These are phyloP conservation scores for Lasiurus cinereus DNA, from an alignment of 2,113 vertebrate genomes.

Conservation along the genomic window DNA sequence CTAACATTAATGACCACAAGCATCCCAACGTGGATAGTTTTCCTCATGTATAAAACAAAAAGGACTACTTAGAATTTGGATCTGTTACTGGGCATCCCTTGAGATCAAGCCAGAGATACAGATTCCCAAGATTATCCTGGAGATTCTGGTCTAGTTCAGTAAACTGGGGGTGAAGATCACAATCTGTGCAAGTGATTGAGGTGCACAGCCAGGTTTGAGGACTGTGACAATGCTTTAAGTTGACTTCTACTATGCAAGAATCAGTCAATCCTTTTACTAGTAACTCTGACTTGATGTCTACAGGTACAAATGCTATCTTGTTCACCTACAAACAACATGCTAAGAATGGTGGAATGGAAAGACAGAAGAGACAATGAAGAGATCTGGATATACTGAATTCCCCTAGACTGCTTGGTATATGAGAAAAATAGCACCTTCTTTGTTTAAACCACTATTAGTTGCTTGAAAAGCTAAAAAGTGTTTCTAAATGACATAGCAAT, in stretches of 20 bases:
- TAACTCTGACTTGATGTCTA: not conserved
- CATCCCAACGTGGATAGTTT: not conserved
- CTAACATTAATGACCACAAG: not conserved
- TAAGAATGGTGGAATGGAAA: not conserved
- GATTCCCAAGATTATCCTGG: not conserved
- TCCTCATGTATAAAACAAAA: not conserved
- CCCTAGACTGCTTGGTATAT: not conserved
- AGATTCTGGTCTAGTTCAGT: not conserved
- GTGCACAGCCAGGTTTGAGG: not conserved
- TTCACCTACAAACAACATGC: not conserved
- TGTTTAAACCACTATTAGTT: conserved; percentile 11
- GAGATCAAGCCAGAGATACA: not conserved
- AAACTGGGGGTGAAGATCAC: not conserved
- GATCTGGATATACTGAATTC: not conserved
- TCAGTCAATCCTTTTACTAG: not conserved
- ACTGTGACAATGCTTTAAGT: not conserved
- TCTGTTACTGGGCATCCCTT: not conserved
- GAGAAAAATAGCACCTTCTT: not conserved
- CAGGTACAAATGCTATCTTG: not conserved
- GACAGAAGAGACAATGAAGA: not conserved
- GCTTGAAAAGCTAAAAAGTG: not conserved
- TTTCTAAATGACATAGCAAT: not conserved
- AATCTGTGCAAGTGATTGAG: not conserved
- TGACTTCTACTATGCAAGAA: not conserved
- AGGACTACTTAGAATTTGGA: not conserved